Base-by-base conservation (phyloP, 2,113 vertebrate genomes). In the Eretmochelys imbricata region DNA sequence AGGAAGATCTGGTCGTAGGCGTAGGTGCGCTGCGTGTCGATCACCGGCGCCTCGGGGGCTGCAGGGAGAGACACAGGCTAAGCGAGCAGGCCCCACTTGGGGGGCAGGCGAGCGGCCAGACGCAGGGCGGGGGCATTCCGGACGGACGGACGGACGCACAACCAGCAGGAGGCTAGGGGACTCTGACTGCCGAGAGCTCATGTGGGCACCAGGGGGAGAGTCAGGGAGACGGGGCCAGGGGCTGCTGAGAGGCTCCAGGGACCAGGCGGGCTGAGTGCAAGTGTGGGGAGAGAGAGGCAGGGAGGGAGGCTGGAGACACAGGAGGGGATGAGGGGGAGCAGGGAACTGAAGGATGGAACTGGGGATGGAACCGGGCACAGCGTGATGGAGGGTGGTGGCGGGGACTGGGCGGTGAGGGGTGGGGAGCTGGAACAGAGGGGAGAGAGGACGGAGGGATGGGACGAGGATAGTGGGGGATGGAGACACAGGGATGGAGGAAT, bases 1-100 rank as follows among this genome's bases (percentile, higher is more conserved):
- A 99, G 96, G 95, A 99, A 99, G 94, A 99, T 99, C 98, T 99
- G 99, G 97, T 99, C 99, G 4, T 99, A 99, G 82, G 99, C 99
- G 57, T 99, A 98, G 29, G 99, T 99, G 97, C 99, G 99, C 97
- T 99, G 99, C 9, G 99, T 99, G 98, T 99, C 99, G 2, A 99
- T 99, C 92, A 99, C 99, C 0, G 99, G 99, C 46, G 99, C 99
- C 93, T 99, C 97, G 0, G 99, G 99, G 1, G 98, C 99, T 99
- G 98, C 50, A 25, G 94, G 90, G 25, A 98, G 91, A 97, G 86
- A 97, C 48, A 84, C 25, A 80, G 6, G 90, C 86, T 92, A 92
- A 95, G 94, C 94, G 85, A 59, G 95, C 93, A 9, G 54, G 91
- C 72, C 72, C 17, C 2, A n/a, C 72, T 80, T 55, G 3, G 8